Conservation (phyloP, 2,797 vertebrate species). For the Cercopithecus neglectus region DNA sequence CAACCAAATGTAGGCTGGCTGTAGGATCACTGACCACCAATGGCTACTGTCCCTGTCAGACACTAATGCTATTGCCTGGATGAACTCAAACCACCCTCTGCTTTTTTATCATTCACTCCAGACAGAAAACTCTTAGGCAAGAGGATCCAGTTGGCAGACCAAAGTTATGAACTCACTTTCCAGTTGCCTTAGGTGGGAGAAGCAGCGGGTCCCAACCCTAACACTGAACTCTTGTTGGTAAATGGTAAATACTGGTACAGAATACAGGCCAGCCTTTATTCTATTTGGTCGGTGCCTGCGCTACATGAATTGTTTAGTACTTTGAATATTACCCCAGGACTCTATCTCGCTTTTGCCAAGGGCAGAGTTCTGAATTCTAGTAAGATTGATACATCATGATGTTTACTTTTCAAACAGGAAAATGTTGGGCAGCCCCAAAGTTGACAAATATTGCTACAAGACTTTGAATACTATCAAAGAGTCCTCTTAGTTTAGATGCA, state of each 20-base stretch:
- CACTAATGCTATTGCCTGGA: neutral
- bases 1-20: neutral
- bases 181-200: neutral
- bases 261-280: neutral
- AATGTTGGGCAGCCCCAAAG: neutral
- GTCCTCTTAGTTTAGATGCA: neutral
- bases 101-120: neutral
- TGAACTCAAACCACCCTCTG: neutral
- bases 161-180: neutral
- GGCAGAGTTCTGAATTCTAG: neutral
- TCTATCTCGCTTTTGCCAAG: neutral
- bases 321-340: neutral
- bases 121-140: neutral
- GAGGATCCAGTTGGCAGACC: neutral
- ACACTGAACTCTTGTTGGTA: neutral
- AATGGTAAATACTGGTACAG: neutral
- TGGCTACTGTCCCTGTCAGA: neutral
- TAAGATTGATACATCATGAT: neutral
- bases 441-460: neutral
- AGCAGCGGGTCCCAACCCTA: too few relatives aligned
- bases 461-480: slow-evolving; percentile 22
- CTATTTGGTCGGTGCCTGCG: neutral
- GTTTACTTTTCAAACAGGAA: neutral
- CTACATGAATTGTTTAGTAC: neutral
- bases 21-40: neutral